Percentiles rank a stretch among this genome's conserved stretches.
Conservation (phyloP, 2,797 vertebrate genomes). For the Caiman crocodilus region DNA sequence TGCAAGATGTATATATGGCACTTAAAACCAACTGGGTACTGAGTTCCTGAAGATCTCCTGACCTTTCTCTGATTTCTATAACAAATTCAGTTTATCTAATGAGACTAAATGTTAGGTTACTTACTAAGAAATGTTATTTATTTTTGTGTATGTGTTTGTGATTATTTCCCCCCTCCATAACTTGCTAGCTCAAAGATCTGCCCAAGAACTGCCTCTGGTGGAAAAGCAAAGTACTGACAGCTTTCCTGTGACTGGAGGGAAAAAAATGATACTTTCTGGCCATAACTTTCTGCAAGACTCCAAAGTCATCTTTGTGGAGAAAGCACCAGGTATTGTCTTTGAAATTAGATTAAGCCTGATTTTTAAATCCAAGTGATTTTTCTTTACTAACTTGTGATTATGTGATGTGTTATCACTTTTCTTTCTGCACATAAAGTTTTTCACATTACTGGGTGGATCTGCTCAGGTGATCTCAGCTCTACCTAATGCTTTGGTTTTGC, state of each 20-base stretch:
- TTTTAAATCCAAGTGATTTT: neutral
- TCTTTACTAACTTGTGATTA: neutral
- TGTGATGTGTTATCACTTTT: neutral
- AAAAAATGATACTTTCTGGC: slow-evolving; percentile 93
- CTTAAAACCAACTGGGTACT: neutral
- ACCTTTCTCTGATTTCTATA: slow-evolving; percentile 31
- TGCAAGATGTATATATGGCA: neutral
- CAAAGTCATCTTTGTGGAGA: slow-evolving; percentile 98
- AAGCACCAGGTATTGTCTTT: slow-evolving; percentile 92
- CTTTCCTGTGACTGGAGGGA: slow-evolving; percentile 90
- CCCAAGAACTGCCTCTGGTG: slow-evolving; percentile 98
- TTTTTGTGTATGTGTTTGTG: neutral
- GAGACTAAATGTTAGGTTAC: neutral
- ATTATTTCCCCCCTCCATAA: neutral
- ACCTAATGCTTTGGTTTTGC: neutral
- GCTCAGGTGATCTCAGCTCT: neutral
- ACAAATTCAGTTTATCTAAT: slow-evolving; percentile 6
- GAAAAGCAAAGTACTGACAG: slow-evolving; percentile 95
- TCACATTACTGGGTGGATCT: slow-evolving; percentile 6
- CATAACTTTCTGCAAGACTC: slow-evolving; percentile 98
- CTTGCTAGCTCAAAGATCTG: slow-evolving; percentile 93
- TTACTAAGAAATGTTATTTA: neutral
- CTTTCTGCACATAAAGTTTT: neutral
- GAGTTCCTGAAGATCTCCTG: slow-evolving; percentile 29
- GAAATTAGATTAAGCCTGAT: neutral